Evolutionary conservation across 2,888 invertebrate genomes (phyloP).

Genomic region (Athripsodes cinereus): DNA sequence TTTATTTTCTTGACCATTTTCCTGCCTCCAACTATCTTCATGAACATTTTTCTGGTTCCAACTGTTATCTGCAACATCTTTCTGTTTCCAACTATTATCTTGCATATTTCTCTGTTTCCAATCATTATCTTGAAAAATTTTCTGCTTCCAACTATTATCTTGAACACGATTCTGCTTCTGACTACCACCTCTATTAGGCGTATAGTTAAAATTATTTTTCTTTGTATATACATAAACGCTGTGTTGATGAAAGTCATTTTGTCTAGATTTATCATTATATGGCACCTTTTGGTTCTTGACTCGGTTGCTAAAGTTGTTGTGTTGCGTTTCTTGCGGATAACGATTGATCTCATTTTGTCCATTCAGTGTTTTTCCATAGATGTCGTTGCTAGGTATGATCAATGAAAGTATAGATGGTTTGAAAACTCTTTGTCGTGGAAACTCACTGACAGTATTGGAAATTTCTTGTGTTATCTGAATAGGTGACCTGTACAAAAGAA

Average conservation of each 20-base stretch:
- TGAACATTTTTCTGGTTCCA: too few species aligned
- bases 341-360: neutral
- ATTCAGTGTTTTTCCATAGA: constrained; percentile 8
- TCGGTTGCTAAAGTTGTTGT: neutral
- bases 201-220: too few species aligned
- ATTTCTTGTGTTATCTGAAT: constrained; percentile 3
- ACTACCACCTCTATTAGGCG: neutral
- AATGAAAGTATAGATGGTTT: constrained; percentile 1
- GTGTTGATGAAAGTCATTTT: too few species aligned
- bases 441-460: neutral
- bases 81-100: too few species aligned
- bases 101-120: neutral
- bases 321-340: too few species aligned
- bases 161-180: neutral
- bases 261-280: neutral
- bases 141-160: too few species aligned
- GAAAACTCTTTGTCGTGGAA: constrained; percentile 1
- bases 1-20: neutral
- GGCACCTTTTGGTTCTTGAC: neutral
- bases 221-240: too few species aligned
- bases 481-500: constrained; percentile 8
- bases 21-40: neutral
- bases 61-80: neutral
- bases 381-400: constrained; percentile 10
- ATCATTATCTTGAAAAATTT: neutral